Base-by-base conservation (phyloP, 2,113 vertebrate genomes). In the Ophthalmotilapia sp. region DNA sequence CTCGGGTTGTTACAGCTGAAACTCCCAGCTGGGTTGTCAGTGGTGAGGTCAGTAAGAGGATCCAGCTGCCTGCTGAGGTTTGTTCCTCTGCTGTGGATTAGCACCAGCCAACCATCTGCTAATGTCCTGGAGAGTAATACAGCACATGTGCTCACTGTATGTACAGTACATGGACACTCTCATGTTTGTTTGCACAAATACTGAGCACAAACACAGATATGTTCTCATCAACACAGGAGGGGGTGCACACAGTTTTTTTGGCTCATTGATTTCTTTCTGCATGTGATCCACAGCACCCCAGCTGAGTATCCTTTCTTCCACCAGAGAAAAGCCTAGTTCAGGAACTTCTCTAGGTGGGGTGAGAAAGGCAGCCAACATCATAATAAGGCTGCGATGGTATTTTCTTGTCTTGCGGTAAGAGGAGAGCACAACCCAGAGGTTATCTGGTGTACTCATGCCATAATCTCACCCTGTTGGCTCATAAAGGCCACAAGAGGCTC, bases 21-120 rank as follows among this genome's bases (percentile, higher is more conserved):
- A 91, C 94, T 94, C 93, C 94, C 94, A 93, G 93, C 94, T 94
- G 92, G 79, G 85, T 91, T 90, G 91, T 94, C 87, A 90, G 90
- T 29, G 82, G 86, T 95, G 93, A 96, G 93, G 94, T 95, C 93
- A 94, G 88, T 93, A 94, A 95, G 86, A 93, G 88, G 90, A 93
- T 93, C 93, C 93, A 91, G 93, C 92, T 92, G 95, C 82, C 86
- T 86, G 85, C 85, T 83, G 87, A 84, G 86, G 90, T 89, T 89
- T 88, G 84, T 81, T 91, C 80, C 89, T 90, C 86, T 84, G 89
- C 84, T 88, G 88, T 82, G 89, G 82, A 90, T 90, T 85, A 90
- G 81, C 92, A 91, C 87, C 86, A 80, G 88, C 68, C 83, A 90
- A 91, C 80, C 94, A 92, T 93, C 94, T 93, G 92, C 85, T 62